A percentile compares a stretch with the other conserved stretches of the same genome.
phyloP scores from a whole-genome alignment of 2,888 invertebrate genomes.

The Mayetiola destructor region DNA sequence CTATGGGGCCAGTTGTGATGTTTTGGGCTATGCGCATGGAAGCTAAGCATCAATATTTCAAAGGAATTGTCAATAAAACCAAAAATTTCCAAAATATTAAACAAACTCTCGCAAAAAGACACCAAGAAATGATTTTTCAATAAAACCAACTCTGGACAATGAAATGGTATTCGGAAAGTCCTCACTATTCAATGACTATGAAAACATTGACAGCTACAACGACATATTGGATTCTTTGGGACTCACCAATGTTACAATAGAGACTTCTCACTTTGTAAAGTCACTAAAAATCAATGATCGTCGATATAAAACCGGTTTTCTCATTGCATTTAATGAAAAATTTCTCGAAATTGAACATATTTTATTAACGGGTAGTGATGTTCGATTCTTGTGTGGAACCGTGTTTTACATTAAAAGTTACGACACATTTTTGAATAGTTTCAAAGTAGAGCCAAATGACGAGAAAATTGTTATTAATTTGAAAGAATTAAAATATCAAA shows the following conservation, averaged over 20 bases:
- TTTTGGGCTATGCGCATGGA: background rate
- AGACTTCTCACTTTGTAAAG: background rate
- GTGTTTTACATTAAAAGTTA: background rate
- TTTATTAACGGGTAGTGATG: background rate
- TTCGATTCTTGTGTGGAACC: background rate
- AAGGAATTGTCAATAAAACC: background rate
- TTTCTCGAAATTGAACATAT: background rate
- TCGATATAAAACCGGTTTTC: background rate
- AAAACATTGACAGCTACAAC: no score
- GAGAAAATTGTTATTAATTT: background rate
- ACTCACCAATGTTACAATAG: background rate
- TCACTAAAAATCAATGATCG: background rate
- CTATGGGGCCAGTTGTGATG: background rate
- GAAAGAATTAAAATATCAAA: background rate
- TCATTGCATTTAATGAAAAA: background rate
- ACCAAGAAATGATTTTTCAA: no score
- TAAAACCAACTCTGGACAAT: no score
- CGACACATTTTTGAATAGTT: background rate
- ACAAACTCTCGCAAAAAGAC: background rate
- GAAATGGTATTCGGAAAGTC: no score
- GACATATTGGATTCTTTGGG: background rate
- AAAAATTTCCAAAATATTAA: background rate
- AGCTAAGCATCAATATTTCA: background rate
- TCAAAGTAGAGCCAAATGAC: background rate
- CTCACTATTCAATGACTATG: no score